A percentile compares a stretch with the other conserved stretches of the same genome.
phyloP scores from a whole-genome alignment of 2,113 vertebrate species.

The Notothenia rossii region DNA sequence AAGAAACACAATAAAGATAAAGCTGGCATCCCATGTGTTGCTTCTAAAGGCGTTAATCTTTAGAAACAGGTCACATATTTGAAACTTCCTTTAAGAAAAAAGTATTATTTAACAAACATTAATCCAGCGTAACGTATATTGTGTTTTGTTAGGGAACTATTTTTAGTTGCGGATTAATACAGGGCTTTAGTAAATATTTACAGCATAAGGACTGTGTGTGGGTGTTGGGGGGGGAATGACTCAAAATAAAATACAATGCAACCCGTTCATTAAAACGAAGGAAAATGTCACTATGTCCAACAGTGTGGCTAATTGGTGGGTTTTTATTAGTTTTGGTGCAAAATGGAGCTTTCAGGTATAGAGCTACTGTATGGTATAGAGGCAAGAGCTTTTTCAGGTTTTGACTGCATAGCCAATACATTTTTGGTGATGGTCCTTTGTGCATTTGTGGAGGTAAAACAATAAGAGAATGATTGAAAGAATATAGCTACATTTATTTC shows the following conservation, averaged over 20 bases:
- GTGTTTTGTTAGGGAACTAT: not conserved
- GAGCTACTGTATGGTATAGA: not conserved
- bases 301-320: not conserved
- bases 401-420: not conserved
- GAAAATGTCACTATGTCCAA: not conserved
- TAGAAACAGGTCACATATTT: not conserved
- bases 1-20: not conserved
- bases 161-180: slow-evolving; percentile 6
- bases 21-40: not conserved
- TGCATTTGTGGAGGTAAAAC: too few relatives aligned
- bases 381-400: not conserved
- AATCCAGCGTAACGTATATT: not conserved
- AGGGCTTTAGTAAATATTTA: not conserved
- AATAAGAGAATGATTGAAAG: not conserved
- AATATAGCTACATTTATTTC: not conserved
- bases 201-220: not conserved
- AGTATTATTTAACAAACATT: not conserved
- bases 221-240: not conserved
- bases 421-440: not conserved
- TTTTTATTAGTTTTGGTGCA: not conserved
- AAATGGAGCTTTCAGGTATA: not conserved
- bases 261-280: not conserved
- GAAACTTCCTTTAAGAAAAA: not conserved
- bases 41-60: not conserved
- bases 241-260: slow-evolving; percentile 5